Evolutionary conservation across 2,113 vertebrate species (phyloP).

Genomic region (Alectura lathami): DNA sequence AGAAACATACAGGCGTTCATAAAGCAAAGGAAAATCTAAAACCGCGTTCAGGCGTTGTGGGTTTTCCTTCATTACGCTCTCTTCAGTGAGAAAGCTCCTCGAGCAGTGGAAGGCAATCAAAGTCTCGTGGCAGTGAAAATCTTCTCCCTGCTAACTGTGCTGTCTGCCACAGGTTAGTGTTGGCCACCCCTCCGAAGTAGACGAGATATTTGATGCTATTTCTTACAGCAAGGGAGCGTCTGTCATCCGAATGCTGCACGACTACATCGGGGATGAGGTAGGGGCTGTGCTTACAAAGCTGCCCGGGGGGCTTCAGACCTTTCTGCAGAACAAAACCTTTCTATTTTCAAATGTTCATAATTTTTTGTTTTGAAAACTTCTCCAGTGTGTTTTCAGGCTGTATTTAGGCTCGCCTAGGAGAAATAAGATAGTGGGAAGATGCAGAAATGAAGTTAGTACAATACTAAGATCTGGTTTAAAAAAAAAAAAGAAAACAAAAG

Average conservation of each 20-base stretch:
- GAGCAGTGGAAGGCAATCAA: neutral
- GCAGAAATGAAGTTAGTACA: neutral
- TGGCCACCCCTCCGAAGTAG: constrained; percentile 96
- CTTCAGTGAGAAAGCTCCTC: neutral
- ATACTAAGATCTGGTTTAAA: neutral
- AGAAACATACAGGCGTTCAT: accelerated
- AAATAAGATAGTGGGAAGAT: neutral
- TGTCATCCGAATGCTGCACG: constrained; percentile 96
- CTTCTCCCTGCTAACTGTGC: neutral
- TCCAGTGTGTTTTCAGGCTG: neutral
- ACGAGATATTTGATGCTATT: constrained; percentile 98
- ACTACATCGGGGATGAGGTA: constrained; percentile 98
- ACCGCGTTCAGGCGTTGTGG: neutral
- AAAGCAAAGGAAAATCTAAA: neutral
- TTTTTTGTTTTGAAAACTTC: neutral
- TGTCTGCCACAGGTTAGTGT: constrained; percentile 86
- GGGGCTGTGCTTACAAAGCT: neutral
- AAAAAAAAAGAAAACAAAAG: neutral
- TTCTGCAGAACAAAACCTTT: neutral
- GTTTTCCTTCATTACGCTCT: neutral
- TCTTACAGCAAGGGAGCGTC: constrained; percentile 99
- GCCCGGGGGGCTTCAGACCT: neutral
- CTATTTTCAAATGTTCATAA: too few relatives aligned
- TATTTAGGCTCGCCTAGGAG: neutral
- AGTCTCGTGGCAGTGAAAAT: neutral